Evolutionary conservation across 2,888 invertebrate genomes (phyloP), one percentile per base, ranked within the genome.

Genomic region (Scrobipalpa atriplicella): DNA sequence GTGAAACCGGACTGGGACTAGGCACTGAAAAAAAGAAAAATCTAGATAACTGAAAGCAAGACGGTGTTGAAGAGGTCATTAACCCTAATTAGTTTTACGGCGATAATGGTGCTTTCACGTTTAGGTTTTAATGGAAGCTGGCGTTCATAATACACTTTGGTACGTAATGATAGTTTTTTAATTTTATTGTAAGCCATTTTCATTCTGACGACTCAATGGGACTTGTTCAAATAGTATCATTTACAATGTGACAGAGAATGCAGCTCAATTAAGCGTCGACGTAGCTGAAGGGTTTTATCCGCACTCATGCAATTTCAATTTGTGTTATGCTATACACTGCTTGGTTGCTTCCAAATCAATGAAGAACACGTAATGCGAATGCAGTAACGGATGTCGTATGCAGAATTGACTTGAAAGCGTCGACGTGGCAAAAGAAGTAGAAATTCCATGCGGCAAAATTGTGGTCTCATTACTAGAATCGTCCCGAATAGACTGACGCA

Each of bases 11-110:
- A 56, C 54, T 56, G 19, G 54, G 21, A 11, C 5, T 56, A 21
- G 21, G 54, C 54, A 56, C 54, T 56, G 54, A 56, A 21, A 56
- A 56, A 56, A 56, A 56, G 54, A 56, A 54, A 56, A 56, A 54
- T 21, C 13, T 56, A 56, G 54, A 56, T 56, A 56, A 56, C 52
- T 52, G 52, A 21, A 56, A 56, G 21, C 54, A 56, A 21, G 54
- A 56, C 21, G 54, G 54, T 56, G 54, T 56, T 56, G 29, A 56
- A 56, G 54, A 56, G 21, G 54, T 21, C 11, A 21, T 56, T 21
- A 56, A 52, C 21, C 21, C 11, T 56, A 11, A 56, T 56, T 21
- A 56, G 13, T 13, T 56, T 56, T 56, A 56, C 13, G 21, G 13
- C 11, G n/a, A n/a, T n/a, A 29, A n/a, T 47, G 29, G 47, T 47